Evolutionary conservation across 2,797 vertebrate species (phyloP), one percentile per base, ranked within the genome.

Genomic region (Hydrocynus forskahlii): DNA sequence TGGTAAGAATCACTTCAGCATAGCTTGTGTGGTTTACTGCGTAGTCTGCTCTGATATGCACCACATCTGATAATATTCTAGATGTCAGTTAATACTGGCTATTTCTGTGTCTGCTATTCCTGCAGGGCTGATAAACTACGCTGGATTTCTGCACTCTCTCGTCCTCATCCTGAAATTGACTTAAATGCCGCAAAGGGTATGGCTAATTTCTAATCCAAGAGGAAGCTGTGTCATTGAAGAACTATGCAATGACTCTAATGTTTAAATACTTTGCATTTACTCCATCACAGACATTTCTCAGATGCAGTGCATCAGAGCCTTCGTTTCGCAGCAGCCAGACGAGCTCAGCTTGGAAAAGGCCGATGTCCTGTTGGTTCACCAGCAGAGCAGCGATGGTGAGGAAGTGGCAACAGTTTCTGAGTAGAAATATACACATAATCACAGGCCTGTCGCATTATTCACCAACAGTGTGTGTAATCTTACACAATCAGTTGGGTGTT

Each of bases 281-380:
- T 38, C n/a, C n/a, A 4, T 16, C 59, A 40, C 82, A 99, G 97
- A 96, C 72, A 89, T 91, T 19, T n/a, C 83, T 9, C 97, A 99
- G 87, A 96, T 98, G 90, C 97, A 97, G 86, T 98, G 98, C 85
- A 94, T 98, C 64, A 92, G 94, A 84, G 93, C 96, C 0, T 96
- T 96, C 89, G 91, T 96, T 62, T 93, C 95, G 50, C 95, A 97
- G 72, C 97, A 99, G 89, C 97, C 97, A 0, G 97, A 99, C 60
- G 97, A 98, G 86, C 76, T 99, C 84, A 96, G 94, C 0, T 89
- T 99, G 79, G 97, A 99, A 89, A 99, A 99, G 90, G 98, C 97
- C 0, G 97, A 99, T 0, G 93, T 99, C 66, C 88, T 99, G 64
- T 92, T 99, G 85, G 95, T 97, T 81, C 96, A 95, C 80, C 94